phyloP scores from a whole-genome alignment of 1,140 invertebrate species.

The Teleopsis dalmanni region DNA sequence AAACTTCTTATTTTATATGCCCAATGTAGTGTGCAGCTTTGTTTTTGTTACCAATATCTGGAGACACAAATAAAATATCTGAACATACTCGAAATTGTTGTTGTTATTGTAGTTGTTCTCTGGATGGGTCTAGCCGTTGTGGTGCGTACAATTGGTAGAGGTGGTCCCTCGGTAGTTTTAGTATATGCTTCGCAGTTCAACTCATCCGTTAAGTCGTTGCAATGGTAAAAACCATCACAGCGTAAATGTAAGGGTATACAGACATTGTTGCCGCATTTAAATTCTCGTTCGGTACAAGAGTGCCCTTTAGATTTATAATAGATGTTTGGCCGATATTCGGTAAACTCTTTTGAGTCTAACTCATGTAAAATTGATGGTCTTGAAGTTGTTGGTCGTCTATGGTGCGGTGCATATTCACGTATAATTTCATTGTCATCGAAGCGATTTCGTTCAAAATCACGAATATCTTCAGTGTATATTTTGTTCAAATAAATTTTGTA shows the following conservation, averaged over 20 bases:
- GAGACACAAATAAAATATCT: too few relatives aligned
- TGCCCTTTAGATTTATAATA: constrained; percentile 26
- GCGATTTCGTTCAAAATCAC: constrained; percentile 12
- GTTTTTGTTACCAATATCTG: too few relatives aligned
- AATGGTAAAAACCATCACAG: constrained; percentile 69
- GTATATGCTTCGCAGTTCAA: constrained; percentile 46
- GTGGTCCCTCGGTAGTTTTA: constrained; percentile 2
- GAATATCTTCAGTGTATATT: background rate
- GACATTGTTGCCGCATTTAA: constrained; percentile 48
- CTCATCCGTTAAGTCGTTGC: constrained; percentile 70
- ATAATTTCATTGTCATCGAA: constrained; percentile 26
- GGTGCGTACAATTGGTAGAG: constrained; percentile 1
- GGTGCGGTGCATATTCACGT: constrained; percentile 20
- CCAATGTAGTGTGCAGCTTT: too few relatives aligned
- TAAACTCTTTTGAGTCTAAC: constrained; percentile 21
- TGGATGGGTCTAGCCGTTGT: constrained; percentile 1
- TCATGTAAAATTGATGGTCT: constrained; percentile 12
- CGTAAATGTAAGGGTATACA: constrained; percentile 60
- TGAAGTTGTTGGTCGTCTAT: background rate
- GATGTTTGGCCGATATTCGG: constrained; percentile 14
- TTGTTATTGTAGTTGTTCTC: background rate
- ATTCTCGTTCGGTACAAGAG: constrained; percentile 38
- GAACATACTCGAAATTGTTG: too few relatives aligned
- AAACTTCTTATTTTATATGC: too few relatives aligned
- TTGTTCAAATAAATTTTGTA: too few relatives aligned